Evolutionary conservation across 2,113 vertebrate genomes (phyloP).

Genomic region (Monopterus albus): DNA sequence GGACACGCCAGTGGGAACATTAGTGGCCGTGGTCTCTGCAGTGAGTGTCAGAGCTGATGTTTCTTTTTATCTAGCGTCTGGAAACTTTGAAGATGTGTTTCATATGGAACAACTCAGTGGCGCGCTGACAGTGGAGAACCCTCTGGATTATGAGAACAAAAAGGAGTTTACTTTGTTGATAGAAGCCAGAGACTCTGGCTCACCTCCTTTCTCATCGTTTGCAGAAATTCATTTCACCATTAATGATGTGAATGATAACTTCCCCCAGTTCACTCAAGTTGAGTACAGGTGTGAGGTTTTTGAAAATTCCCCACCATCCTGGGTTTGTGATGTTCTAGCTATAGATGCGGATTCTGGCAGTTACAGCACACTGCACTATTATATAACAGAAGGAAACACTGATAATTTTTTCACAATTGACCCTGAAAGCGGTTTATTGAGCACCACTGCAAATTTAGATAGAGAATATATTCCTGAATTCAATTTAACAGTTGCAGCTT

Average conservation of each 20-base stretch:
- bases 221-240: conserved; percentile 74
- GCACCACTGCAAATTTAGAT: conserved; percentile 75
- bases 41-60: conserved; percentile 65
- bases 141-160: conserved; percentile 80
- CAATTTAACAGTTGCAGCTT: conserved; percentile 76
- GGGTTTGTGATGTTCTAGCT: conserved; percentile 77
- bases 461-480: conserved; percentile 73
- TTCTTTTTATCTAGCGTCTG: conserved; percentile 78
- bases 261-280: conserved; percentile 75
- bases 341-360: conserved; percentile 75
- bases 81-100: conserved; percentile 78
- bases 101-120: conserved; percentile 71
- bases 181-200: conserved; percentile 81
- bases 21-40: conserved; percentile 68
- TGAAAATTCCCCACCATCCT: conserved; percentile 73
- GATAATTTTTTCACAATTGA: conserved; percentile 71
- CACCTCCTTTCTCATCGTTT: conserved; percentile 81
- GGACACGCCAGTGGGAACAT: conserved; percentile 64
- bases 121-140: conserved; percentile 66
- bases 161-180: conserved; percentile 73
- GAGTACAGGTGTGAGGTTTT: conserved; percentile 79
- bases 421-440: conserved; percentile 73
- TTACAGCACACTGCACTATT: conserved; percentile 74
- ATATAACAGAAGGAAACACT: conserved; percentile 71
- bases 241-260: conserved; percentile 80